Base-by-base conservation (phyloP, 2,888 invertebrate genomes). In the Gerosis bhagava region DNA sequence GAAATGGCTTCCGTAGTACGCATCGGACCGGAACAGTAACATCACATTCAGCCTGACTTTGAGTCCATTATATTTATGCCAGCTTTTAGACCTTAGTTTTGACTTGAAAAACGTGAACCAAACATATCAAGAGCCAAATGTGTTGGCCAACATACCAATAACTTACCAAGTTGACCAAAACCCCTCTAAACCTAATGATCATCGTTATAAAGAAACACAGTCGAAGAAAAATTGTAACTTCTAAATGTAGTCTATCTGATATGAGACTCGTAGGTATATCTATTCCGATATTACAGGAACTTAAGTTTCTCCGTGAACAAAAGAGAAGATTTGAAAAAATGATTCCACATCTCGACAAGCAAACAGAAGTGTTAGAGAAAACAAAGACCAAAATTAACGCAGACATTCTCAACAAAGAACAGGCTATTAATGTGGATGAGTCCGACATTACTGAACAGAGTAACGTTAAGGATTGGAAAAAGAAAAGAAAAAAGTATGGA, bases 21-120 rank as follows among this genome's bases (percentile, higher is more conserved):
- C 79, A 74, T 68, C 71, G 70, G 70, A 57, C 72, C 73, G 75
- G 72, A 78, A 81, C 77, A 69, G 73, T 70, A 76, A 73, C 72
- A 73, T 52, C 53, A 43, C 55, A 52, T 58, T 50, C 53, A 48
- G 60, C 54, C 54, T 50, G 17, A 26, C 34, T 34, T 34, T 43
- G 19, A 36, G n/a, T n/a, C n/a, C n/a, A n/a, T n/a, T n/a, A n/a
- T n/a, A n/a, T n/a, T n/a, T n/a, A n/a, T n/a, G n/a, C n/a, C n/a
- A n/a, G n/a, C n/a, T n/a, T n/a, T n/a, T n/a, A n/a, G n/a, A n/a
- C n/a, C n/a, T n/a, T n/a, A n/a, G n/a, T n/a, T n/a, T n/a, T n/a
- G n/a, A n/a, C n/a, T n/a, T n/a, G n/a, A n/a, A n/a, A n/a, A n/a
- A n/a, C n/a, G n/a, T n/a, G n/a, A n/a, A n/a, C n/a, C n/a, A n/a